A percentile compares a stretch with the other conserved stretches of the same genome.
phyloP scores from a whole-genome alignment of 2,113 vertebrate species.

The Periophthalmus modestus region DNA sequence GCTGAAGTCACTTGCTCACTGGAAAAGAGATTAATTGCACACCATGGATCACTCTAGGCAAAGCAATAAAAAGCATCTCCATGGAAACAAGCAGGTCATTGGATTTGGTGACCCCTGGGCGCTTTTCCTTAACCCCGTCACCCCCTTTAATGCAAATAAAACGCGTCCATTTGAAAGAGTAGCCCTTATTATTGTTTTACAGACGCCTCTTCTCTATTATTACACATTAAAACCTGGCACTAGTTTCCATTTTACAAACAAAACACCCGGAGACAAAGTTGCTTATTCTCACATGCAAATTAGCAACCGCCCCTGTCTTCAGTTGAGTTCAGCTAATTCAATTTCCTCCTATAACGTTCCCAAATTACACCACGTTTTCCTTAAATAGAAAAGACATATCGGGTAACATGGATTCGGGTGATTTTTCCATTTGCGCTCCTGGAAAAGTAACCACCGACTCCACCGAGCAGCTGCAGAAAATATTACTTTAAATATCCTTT shows the following conservation, averaged over 20 bases:
- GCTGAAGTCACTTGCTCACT: no score
- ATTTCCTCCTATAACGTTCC: constrained; percentile 33
- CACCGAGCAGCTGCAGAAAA: constrained; percentile 50
- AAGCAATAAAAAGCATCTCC: no score
- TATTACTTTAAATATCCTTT: constrained; percentile 6
- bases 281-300: constrained; percentile 25
- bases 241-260: not conserved
- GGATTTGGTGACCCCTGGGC: not conserved
- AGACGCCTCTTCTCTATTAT: not conserved
- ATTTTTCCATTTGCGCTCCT: constrained; percentile 59
- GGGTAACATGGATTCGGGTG: constrained; percentile 33
- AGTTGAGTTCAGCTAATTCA: constrained; percentile 1
- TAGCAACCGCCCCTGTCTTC: constrained; percentile 9
- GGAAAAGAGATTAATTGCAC: no score
- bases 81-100: not conserved
- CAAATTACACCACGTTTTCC: constrained; percentile 24
- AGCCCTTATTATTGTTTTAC: not conserved
- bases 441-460: constrained; percentile 36
- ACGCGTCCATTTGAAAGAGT: not conserved
- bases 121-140: not conserved
- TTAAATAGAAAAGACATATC: constrained; percentile 21
- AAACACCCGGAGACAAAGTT: not conserved
- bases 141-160: not conserved
- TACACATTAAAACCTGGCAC: not conserved
- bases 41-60: no score